Evolutionary conservation across 2,888 invertebrate species (phyloP), one percentile per base, ranked within the genome.

Genomic region (Nesidiocoris tenuis): DNA sequence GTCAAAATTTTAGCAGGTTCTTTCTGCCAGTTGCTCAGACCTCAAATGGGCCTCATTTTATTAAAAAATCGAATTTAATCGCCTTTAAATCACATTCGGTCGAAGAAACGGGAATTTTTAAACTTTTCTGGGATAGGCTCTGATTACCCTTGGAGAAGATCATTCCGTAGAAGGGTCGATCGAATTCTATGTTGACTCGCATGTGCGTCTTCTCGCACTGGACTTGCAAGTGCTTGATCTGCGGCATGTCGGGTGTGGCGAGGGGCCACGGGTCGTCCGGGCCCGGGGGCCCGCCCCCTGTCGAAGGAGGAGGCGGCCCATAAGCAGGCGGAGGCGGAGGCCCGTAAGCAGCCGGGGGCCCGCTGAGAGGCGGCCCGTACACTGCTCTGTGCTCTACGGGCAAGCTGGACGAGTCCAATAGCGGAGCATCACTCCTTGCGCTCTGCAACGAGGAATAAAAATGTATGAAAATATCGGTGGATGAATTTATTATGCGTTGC

Each of bases 81-180:
- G n/a, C n/a, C n/a, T n/a, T n/a, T n/a, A n/a, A n/a, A n/a, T n/a
- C n/a, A n/a, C n/a, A n/a, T n/a, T n/a, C n/a, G n/a, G n/a, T n/a
- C n/a, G n/a, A n/a, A n/a, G n/a, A n/a, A n/a, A n/a, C n/a, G n/a
- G n/a, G n/a, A n/a, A n/a, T n/a, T n/a, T n/a, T n/a, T n/a, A n/a
- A n/a, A n/a, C n/a, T n/a, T n/a, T n/a, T n/a, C n/a, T n/a, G n/a
- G n/a, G n/a, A n/a, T n/a, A n/a, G n/a, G 59, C 2, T 59, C 7
- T 59, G 24, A 54, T 70, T 94, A 0, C 96, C 95, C 84, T 96
- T 96, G 78, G 94, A 95, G 86, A 96, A 96, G 56, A 96, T 93
- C 66, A 96, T 95, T n/a, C 96, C 96, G 81, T 93, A 94, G 86
- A 96, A 96, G 0, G 96, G 95, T 82, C 95, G 94, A 82, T 96